Base-by-base conservation (phyloP, 2,113 vertebrate species). In the Chlorodrepanis virens region DNA sequence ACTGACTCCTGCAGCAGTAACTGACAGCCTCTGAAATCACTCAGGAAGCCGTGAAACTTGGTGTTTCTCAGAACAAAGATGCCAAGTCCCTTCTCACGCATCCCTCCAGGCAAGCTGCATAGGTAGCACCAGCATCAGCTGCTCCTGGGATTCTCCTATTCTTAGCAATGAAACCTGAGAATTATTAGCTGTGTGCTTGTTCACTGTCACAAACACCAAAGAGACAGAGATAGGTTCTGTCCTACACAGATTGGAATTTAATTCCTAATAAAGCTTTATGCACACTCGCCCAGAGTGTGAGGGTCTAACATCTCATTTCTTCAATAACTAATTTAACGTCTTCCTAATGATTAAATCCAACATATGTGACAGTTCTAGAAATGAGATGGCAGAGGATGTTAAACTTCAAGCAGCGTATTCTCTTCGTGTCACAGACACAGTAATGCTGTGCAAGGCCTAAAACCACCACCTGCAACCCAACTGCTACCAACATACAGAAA, bases 311-410 rank as follows among this genome's bases (percentile, higher is more conserved):
- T 20, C 78, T 88, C 67, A 12, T 52, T 71, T 50, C 27, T 2
- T 25, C 80, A 57, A 14, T 25, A 70, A 60, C 83, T 53, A 89
- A 74, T 23, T n/a, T 40, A 39, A 25, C 23, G 7, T 57, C 37
- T 57, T 60, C 33, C 33, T 80, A 77, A 83, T 10, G 49, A 78
- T 10, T 87, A 81, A 94, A 87, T 24, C 22, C 85, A 88, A 35
- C 35, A 17, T 31, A 11, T 3, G 19, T 28, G 87, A 69, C 69
- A 57, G n/a, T 5, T 93, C 60, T 57, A 25, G 49, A 86, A 83
- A 75, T 8, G 42, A 94, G 75, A 61, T 28, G 75, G 92, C 68
- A 90, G 33, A 64, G 28, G 49, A 90, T 2, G 9, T 60, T 81
- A 40, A 67, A 40, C 75, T 37, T 71, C 44, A 61, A 92, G 63